Evolutionary conservation across 2,113 vertebrate species (phyloP).

Genomic region (Sterrhoptilus dennistouni): DNA sequence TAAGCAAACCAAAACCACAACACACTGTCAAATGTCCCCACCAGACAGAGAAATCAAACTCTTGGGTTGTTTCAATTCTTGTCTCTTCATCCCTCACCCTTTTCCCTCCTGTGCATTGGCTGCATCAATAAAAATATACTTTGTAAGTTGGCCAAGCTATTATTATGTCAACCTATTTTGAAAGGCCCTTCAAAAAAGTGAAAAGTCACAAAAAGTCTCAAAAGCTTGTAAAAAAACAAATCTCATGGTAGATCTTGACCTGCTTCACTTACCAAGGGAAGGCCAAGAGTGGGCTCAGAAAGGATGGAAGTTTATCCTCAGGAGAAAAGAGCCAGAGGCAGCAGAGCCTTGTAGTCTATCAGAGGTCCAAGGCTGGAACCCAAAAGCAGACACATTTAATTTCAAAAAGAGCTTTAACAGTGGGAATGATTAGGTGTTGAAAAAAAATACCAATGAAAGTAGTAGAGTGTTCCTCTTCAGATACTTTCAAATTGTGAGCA

Average conservation of each 20-base stretch:
- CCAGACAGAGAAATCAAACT: neutral
- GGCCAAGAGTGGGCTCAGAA: neutral
- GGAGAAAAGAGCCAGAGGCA: constrained; percentile 33
- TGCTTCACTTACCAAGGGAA: neutral
- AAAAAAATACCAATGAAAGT: constrained; percentile 48
- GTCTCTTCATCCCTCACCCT: neutral
- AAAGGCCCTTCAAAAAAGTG: neutral
- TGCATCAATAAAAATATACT: neutral
- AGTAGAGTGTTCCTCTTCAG: constrained; percentile 45
- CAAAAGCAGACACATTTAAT: constrained; percentile 24
- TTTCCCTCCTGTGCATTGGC: neutral
- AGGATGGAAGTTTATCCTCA: neutral
- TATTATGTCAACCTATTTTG: neutral
- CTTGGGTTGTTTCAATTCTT: neutral
- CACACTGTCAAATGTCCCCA: neutral
- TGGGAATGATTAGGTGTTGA: constrained; percentile 58
- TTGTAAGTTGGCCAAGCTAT: neutral
- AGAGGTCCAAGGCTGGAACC: neutral
- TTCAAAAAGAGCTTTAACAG: constrained; percentile 23
- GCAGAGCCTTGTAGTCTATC: neutral
- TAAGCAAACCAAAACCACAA: no score
- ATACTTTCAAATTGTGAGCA: constrained; percentile 42
- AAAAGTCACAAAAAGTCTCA: neutral
- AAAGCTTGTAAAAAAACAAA: neutral
- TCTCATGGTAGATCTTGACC: neutral